These are phyloP conservation scores for Ferrisia virgata DNA, from an alignment of 2,888 invertebrate genomes.

Conservation along the genomic window DNA sequence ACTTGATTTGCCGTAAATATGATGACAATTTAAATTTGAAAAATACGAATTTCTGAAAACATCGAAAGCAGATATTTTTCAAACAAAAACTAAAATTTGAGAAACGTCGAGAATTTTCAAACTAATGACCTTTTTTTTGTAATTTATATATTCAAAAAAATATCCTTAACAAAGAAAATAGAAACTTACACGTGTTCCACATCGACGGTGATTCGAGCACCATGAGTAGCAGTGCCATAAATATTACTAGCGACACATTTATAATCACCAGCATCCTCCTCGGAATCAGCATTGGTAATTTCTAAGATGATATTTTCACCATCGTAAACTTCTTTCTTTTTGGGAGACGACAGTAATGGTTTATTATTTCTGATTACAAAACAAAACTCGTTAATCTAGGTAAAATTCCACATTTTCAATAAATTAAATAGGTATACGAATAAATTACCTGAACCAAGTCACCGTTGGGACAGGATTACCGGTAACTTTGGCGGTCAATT, in stretches of 20 bases:
- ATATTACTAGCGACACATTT: slow-evolving; percentile 87
- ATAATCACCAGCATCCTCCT: slow-evolving; percentile 86
- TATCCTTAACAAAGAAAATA: neutral
- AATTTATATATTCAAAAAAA: neutral
- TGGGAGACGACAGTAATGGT: slow-evolving; percentile 71
- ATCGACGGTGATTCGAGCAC: slow-evolving; percentile 79
- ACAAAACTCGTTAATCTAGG: neutral
- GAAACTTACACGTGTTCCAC: slow-evolving; percentile 68
- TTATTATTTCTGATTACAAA: slow-evolving; percentile 66
- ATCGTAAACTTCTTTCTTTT: slow-evolving; percentile 73
- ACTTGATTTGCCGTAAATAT: neutral
- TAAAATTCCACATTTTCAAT: neutral
- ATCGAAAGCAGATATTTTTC: too few species aligned
- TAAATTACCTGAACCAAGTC: slow-evolving; percentile 69
- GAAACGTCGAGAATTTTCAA: too few species aligned
- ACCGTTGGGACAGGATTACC: slow-evolving; percentile 88
- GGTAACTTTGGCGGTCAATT: slow-evolving; percentile 75
- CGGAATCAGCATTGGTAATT: slow-evolving; percentile 76
- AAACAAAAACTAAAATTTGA: too few species aligned
- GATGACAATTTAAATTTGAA: neutral
- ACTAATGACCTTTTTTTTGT: too few species aligned
- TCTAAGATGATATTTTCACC: slow-evolving; percentile 79
- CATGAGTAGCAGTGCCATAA: slow-evolving; percentile 84
- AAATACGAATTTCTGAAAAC: too few species aligned
- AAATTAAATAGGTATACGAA: too few species aligned